phyloP scores from a whole-genome alignment of 2,113 vertebrate genomes.

The Argyrosomus japonicus region DNA sequence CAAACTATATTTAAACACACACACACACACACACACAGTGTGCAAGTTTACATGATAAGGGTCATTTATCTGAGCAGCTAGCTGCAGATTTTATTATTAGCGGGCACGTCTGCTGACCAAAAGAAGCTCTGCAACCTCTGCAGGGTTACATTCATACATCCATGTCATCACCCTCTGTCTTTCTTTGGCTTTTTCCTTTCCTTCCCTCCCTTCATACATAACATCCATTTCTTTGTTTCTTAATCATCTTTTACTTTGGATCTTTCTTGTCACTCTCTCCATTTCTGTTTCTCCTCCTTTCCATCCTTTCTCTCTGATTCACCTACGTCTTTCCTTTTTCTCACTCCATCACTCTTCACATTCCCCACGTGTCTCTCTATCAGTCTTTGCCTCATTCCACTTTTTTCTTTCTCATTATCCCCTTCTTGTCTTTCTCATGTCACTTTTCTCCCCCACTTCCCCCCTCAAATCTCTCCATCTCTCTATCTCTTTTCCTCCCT shows the following conservation, averaged over 20 bases:
- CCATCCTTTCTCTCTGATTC: not conserved
- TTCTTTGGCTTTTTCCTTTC: not conserved
- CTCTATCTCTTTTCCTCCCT: conserved; percentile 1
- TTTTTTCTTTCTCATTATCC: not conserved
- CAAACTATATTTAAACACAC: conserved; percentile 15
- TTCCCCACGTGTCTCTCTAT: not conserved
- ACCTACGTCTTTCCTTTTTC: not conserved
- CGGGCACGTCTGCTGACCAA: not conserved
- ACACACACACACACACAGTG: not conserved
- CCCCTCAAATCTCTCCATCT: not conserved
- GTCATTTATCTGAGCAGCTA: conserved; percentile 34
- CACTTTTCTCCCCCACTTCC: not conserved
- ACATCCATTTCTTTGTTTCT: not conserved
- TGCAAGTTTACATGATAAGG: conserved; percentile 1
- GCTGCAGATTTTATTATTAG: conserved; percentile 35
- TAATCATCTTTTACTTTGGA: not conserved
- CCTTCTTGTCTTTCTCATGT: not conserved
- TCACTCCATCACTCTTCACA: not conserved
- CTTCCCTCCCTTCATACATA: not conserved
- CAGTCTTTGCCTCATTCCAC: not conserved
- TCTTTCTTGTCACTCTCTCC: too few species aligned
- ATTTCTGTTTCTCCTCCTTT: not conserved
- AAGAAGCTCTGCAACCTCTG: not conserved
- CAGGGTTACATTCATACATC: conserved; percentile 11
- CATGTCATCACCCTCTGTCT: not conserved